These are phyloP conservation scores for Cranoglanis bouderius DNA, from an alignment of 2,113 vertebrate genomes.

Conservation along the genomic window DNA sequence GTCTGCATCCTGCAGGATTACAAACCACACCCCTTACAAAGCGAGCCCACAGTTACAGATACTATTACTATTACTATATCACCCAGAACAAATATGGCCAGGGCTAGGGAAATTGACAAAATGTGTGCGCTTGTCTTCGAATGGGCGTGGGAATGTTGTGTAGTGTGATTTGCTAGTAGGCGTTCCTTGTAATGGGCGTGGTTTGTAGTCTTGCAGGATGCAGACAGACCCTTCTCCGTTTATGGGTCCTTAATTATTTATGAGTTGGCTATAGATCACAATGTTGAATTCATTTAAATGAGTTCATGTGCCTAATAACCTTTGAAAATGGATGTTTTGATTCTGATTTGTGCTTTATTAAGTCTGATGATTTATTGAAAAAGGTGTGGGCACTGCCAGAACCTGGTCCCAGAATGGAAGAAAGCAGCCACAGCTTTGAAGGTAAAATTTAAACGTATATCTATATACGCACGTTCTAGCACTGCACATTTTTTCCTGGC, in stretches of 20 bases:
- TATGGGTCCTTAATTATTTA: not conserved
- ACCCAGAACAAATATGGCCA: no score
- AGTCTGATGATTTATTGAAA: not conserved
- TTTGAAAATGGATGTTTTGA: not conserved
- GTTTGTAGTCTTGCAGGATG: no score
- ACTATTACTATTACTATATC: no score
- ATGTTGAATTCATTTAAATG: not conserved
- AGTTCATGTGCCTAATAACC: not conserved
- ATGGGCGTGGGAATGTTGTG: no score
- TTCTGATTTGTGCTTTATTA: not conserved
- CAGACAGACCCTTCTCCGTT: no score
- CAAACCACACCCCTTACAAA: no score
- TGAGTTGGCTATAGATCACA: not conserved
- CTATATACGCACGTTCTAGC: not conserved
- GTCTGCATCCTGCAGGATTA: no score
- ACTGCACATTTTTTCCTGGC: not conserved
- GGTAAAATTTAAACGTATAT: conserved; percentile 72
- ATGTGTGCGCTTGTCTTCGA: no score
- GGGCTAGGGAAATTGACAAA: no score
- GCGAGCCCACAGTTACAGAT: no score
- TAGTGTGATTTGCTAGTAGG: no score
- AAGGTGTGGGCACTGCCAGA: conserved; percentile 96
- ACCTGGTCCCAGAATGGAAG: conserved; percentile 90
- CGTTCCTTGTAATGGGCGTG: no score
- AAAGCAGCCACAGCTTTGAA: conserved; percentile 93